A percentile compares a stretch with the other conserved stretches of the same genome.
phyloP scores from a whole-genome alignment of 2,113 vertebrate species.

The Furnarius figulus region DNA sequence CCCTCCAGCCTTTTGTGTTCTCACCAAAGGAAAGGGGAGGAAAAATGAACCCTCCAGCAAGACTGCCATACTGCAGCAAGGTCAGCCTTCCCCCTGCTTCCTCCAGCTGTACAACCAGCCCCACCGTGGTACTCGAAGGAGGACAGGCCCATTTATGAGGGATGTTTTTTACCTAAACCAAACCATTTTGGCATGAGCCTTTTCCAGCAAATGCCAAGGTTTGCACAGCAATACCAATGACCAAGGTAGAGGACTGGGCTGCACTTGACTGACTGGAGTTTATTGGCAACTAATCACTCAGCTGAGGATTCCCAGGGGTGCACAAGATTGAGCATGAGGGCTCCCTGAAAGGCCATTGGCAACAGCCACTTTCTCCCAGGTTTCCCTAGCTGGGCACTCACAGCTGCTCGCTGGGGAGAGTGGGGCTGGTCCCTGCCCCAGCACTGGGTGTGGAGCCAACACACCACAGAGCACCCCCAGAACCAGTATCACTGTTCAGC shows the following conservation, averaged over 20 bases:
- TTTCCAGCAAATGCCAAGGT: neutral
- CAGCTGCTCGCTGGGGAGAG: neutral
- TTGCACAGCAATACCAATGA: neutral
- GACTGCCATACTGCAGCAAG: neutral
- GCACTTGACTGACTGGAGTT: neutral
- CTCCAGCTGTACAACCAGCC: neutral
- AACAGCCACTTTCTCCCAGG: neutral
- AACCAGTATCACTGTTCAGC: rapidly evolving
- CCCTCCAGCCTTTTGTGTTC: neutral
- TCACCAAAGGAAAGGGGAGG: neutral
- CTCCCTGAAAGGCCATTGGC: neutral
- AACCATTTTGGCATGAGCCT: neutral
- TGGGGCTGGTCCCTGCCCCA: neutral
- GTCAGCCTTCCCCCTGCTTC: neutral
- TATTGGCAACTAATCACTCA: neutral
- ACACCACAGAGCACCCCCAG: neutral
- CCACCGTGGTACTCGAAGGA: neutral
- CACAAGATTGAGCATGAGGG: neutral
- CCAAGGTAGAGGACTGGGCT: neutral
- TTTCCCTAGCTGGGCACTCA: neutral
- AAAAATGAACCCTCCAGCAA: neutral
- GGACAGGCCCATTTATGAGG: neutral
- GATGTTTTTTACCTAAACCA: neutral
- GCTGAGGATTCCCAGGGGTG: neutral
- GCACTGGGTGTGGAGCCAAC: neutral